These are phyloP conservation scores for Ptychochromis oligacanthus DNA, from an alignment of 2,113 vertebrate genomes.

Conservation along the genomic window DNA sequence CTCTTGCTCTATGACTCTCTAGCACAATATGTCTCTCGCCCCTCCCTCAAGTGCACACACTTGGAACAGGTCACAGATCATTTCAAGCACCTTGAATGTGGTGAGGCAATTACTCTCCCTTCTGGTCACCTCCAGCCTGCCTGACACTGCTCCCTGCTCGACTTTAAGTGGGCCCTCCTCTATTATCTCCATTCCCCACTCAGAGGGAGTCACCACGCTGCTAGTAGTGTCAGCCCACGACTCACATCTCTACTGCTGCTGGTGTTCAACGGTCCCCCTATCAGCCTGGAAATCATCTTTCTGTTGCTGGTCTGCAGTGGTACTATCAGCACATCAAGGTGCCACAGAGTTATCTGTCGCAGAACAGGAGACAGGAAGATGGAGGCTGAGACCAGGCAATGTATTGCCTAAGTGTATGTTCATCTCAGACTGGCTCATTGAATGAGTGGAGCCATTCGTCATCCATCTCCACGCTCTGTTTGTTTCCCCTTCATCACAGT, in stretches of 20 bases:
- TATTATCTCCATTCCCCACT: constrained; percentile 59
- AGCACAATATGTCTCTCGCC: constrained; percentile 17
- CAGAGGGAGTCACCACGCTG: constrained; percentile 55
- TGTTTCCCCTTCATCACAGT: constrained; percentile 60
- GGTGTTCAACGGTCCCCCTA: constrained; percentile 34
- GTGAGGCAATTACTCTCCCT: constrained; percentile 71
- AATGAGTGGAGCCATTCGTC: constrained; percentile 64
- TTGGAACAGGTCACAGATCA: constrained; percentile 71
- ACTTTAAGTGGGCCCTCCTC: constrained; percentile 53
- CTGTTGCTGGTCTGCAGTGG: constrained; percentile 22
- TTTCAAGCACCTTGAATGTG: constrained; percentile 71
- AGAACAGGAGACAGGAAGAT: constrained; percentile 46
- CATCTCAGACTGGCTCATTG: constrained; percentile 54
- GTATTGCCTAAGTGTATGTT: constrained; percentile 41
- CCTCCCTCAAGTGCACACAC: constrained; percentile 46
- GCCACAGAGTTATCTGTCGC: constrained; percentile 44
- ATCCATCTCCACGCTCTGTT: constrained; percentile 59
- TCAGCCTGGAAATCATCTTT: constrained; percentile 32
- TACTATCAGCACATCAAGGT: constrained; percentile 48
- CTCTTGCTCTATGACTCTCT: constrained; percentile 18
- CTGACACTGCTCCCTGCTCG: constrained; percentile 37
- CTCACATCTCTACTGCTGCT: constrained; percentile 41
- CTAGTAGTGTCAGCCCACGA: constrained; percentile 32
- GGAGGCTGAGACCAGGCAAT: constrained; percentile 26
- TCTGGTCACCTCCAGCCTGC: constrained; percentile 64